These are phyloP conservation scores for Nothoprocta pentlandii DNA, from an alignment of 2,113 vertebrate species.

Conservation along the genomic window DNA sequence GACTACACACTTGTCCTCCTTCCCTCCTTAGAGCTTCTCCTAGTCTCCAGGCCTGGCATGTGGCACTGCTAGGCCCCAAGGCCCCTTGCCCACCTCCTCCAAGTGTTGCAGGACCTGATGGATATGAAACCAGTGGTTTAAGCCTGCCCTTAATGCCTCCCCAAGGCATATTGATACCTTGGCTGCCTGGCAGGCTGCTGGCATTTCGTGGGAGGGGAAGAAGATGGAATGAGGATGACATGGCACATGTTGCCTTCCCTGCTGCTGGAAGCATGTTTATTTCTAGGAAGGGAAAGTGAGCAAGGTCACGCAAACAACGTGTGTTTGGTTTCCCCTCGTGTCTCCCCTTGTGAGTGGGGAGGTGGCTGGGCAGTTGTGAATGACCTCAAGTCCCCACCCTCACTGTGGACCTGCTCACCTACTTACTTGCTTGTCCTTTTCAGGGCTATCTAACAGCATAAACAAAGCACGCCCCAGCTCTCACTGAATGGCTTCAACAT, in stretches of 20 bases:
- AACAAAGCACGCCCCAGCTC: background rate
- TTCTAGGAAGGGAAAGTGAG: background rate
- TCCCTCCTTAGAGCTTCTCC: background rate
- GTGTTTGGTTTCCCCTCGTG: fast-evolving
- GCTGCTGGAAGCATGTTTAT: background rate
- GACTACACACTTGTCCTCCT: background rate
- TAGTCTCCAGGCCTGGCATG: background rate
- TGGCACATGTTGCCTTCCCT: fast-evolving
- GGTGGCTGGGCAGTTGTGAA: background rate
- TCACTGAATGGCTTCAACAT: background rate
- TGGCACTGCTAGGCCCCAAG: background rate
- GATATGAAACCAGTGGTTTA: background rate
- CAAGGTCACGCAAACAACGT: background rate
- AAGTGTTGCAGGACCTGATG: background rate
- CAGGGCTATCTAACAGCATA: background rate
- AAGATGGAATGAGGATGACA: background rate
- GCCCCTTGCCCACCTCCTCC: background rate
- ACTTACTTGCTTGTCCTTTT: background rate
- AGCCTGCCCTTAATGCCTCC: background rate
- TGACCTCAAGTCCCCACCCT: background rate
- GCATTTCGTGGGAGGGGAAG: background rate
- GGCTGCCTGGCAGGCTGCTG: background rate
- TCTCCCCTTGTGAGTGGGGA: background rate
- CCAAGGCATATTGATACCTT: background rate
- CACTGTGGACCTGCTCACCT: background rate